Evolutionary conservation across 2,113 vertebrate species (phyloP).

Genomic region (Otolemur garnettii): DNA sequence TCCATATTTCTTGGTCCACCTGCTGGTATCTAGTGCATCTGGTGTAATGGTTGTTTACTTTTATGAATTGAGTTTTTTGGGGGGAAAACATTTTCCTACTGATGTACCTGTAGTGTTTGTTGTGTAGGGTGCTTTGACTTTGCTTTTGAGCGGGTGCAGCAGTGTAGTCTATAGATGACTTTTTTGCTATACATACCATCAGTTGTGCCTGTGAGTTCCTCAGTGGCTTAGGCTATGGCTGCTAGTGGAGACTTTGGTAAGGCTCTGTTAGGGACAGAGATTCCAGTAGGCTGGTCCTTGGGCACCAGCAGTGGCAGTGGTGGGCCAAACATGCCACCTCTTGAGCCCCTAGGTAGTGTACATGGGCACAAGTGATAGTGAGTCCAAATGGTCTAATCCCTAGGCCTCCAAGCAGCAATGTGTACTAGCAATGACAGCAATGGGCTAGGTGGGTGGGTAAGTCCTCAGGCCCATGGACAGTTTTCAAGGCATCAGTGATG

Average conservation of each 20-base stretch:
- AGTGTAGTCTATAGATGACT: background rate
- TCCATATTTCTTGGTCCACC: background rate
- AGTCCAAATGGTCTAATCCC: too few relatives aligned
- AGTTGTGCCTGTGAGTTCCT: background rate
- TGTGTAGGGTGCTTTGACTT: background rate
- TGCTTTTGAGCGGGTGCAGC: background rate
- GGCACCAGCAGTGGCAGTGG: too few relatives aligned
- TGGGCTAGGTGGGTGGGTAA: background rate
- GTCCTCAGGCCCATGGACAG: background rate
- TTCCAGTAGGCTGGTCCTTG: background rate
- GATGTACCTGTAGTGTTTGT: background rate
- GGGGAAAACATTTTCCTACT: background rate
- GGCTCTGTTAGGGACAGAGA: background rate
- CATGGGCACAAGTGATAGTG: background rate
- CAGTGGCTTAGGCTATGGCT: background rate
- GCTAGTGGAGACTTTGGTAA: background rate
- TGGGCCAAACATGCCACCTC: background rate
- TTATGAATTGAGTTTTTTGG: background rate
- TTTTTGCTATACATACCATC: background rate
- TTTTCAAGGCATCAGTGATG: background rate
- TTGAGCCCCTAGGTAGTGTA: background rate
- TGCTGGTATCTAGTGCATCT: background rate
- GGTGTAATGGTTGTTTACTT: background rate
- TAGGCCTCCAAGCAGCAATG: background rate
- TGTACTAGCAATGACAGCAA: background rate